Evolutionary conservation across 2,888 invertebrate species (phyloP).

Genomic region (Chorisops tibialis): DNA sequence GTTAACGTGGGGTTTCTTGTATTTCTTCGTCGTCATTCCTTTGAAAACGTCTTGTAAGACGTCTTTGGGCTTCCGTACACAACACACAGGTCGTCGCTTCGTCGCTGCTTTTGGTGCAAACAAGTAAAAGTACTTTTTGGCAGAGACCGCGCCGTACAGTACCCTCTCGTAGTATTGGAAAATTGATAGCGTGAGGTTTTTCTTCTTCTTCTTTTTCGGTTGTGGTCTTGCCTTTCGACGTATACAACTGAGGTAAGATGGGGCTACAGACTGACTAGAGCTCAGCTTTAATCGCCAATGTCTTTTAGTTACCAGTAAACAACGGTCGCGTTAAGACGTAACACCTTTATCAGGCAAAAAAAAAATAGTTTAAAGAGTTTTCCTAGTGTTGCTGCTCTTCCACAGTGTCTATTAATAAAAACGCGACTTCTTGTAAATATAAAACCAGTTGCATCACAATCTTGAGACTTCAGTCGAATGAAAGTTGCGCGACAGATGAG

Average conservation of each 20-base stretch:
- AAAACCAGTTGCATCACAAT: slow-evolving; percentile 54
- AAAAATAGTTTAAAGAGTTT: slow-evolving; percentile 4
- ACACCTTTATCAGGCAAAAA: not conserved
- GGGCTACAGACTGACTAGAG: slow-evolving; percentile 22
- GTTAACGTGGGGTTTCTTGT: not conserved
- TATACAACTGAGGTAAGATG: slow-evolving; percentile 22
- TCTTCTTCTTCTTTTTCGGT: not conserved
- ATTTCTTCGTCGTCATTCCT: not conserved
- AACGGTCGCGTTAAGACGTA: slow-evolving; percentile 28
- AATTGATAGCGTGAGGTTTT: not conserved
- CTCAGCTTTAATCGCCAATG: not conserved
- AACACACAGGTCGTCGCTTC: slow-evolving; percentile 1
- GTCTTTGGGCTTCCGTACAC: slow-evolving; percentile 20
- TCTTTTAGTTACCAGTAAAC: slow-evolving; percentile 31
- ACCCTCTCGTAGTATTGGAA: slow-evolving; percentile 9
- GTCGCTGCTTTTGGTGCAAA: slow-evolving; percentile 18
- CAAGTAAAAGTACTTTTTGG: slow-evolving; percentile 24
- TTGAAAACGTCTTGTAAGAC: not conserved
- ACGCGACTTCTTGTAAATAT: slow-evolving; percentile 40
- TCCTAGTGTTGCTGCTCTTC: not conserved
- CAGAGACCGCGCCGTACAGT: slow-evolving; percentile 6
- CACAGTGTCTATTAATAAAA: slow-evolving; percentile 27
- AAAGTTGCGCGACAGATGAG: slow-evolving; percentile 41
- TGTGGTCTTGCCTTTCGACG: slow-evolving; percentile 1
- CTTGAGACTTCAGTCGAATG: slow-evolving; percentile 52